Evolutionary conservation across 1,140 invertebrate species (phyloP), one percentile per base, ranked within the genome.

Genomic region (Pogonus chalceus): DNA sequence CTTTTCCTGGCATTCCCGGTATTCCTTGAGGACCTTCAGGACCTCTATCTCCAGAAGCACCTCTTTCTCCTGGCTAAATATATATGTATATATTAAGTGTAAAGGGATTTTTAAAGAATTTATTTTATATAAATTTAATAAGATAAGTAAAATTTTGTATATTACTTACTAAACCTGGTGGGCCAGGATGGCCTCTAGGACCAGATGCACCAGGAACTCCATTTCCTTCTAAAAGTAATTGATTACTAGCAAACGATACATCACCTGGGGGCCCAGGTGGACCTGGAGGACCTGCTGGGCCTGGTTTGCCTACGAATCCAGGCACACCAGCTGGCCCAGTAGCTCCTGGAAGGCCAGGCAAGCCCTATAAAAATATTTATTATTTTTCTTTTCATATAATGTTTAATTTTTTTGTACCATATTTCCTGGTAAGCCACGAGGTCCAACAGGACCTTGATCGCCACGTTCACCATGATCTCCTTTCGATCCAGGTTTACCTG

Each of bases 341-440:
- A 35, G 56, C 51, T 23, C 72, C 72, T 12, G 61, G 57, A n/a
- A 56, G 35, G 12, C 61, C 62, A 20, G 26, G 43, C 7, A 57
- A 18, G 60, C 66, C 49, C 56, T 59, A 43, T 43, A 35, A 56
- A 35, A 49, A 31, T 31, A 54, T 60, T 46, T 52, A 56, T 51
- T 53, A 53, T 20, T 14, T 48, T 47, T 20, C 9, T 47, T 20
- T 16, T 23, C 9, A 35, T 20, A 39, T n/a, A n/a, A n/a, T n/a
- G n/a, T n/a, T n/a, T n/a, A n/a, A n/a, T n/a, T n/a, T n/a, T 31
- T 31, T 43, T 16, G 2, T 26, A 56, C 53, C 16, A 49, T 26
- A 35, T 53, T 67, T 82, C 83, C 83, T 71, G 77, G 74, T 52
- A 71, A 54, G 53, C 84, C 83, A 62, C 73, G 69, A 1, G 77